Evolutionary conservation across 2,797 vertebrate genomes (phyloP).

Genomic region (Myiothlypis chrysogaster): DNA sequence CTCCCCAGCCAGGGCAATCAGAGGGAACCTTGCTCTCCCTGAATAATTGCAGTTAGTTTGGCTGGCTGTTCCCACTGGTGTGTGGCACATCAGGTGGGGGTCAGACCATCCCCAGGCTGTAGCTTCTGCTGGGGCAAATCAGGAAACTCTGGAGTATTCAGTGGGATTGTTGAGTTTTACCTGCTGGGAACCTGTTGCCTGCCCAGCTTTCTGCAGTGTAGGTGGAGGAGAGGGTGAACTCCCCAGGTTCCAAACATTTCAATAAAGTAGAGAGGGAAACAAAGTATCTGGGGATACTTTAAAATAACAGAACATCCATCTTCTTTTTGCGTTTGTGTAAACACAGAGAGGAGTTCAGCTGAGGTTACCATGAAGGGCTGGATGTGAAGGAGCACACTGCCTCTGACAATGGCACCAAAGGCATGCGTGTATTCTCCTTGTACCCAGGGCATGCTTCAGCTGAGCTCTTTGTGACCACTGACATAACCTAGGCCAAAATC

Average conservation of each 20-base stretch:
- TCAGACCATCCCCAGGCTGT: background rate
- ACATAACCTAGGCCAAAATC: background rate
- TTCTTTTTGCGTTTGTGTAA: background rate
- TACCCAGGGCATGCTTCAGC: background rate
- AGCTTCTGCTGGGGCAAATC: background rate
- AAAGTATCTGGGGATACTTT: background rate
- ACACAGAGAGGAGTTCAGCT: background rate
- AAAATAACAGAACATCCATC: background rate
- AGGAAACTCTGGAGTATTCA: background rate
- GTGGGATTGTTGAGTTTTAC: background rate
- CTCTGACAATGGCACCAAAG: background rate
- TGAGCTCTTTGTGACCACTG: background rate
- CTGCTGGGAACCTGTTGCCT: background rate
- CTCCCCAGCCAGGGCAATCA: background rate
- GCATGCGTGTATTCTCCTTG: background rate
- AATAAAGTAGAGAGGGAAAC: background rate
- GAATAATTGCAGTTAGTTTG: background rate
- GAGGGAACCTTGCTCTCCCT: background rate
- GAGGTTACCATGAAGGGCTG: background rate
- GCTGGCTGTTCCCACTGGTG: background rate
- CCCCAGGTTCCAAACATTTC: background rate
- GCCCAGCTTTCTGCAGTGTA: background rate
- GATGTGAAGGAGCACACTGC: background rate
- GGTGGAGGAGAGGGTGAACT: background rate
- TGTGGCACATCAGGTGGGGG: no score